Percentiles rank a stretch among this genome's conserved stretches.
Evolutionary conservation across 2,113 vertebrate species (phyloP).

Genomic region (Opisthocomus hoazin): DNA sequence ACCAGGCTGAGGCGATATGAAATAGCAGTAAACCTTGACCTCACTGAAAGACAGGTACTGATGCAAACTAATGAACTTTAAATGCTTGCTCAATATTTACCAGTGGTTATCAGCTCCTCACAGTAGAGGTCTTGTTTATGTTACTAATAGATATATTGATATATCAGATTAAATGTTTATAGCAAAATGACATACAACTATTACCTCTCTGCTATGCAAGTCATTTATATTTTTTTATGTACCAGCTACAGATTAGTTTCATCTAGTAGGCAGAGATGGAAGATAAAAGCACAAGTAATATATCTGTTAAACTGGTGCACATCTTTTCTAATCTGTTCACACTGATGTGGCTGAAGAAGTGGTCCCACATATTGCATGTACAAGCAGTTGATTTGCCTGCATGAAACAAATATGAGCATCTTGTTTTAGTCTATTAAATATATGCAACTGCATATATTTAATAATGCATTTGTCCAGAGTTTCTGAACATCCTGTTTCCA

Average conservation of each 20-base stretch:
- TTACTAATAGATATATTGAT: not conserved
- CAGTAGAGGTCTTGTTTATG: not conserved
- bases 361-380: not conserved
- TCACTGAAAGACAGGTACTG: slow-evolving; percentile 97
- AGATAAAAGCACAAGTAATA: not conserved
- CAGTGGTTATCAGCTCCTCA: not conserved
- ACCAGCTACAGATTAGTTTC: not conserved
- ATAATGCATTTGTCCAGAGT: not conserved
- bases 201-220: not conserved
- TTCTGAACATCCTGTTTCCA: slow-evolving; percentile 59
- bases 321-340: not conserved
- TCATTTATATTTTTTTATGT: not conserved
- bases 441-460: not conserved
- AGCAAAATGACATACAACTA: not conserved
- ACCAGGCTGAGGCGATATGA: slow-evolving; percentile 95
- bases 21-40: slow-evolving; percentile 97
- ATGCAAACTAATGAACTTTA: not conserved
- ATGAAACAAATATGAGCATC: not conserved
- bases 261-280: not conserved
- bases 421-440: not conserved
- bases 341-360: not conserved
- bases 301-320: not conserved
- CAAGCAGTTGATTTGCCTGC: not conserved
- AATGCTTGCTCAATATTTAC: not conserved
- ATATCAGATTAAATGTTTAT: not conserved